phyloP scores from a whole-genome alignment of 2,113 vertebrate species.

The Toxotes jaculatrix region DNA sequence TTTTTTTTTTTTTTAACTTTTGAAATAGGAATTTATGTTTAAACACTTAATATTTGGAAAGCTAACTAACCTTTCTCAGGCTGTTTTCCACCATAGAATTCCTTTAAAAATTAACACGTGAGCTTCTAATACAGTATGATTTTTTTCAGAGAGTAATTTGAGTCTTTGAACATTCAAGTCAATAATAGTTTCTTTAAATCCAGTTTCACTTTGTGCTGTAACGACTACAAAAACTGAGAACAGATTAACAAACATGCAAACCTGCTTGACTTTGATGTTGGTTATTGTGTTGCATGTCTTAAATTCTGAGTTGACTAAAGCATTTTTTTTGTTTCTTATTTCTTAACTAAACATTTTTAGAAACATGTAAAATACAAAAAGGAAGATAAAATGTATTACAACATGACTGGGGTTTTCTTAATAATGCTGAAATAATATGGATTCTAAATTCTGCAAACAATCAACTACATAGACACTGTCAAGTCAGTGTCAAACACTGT shows the following conservation, averaged over 20 bases:
- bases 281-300: no score
- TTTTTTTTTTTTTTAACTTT: not conserved
- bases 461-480: not conserved
- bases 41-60: not conserved
- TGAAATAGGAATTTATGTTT: not conserved
- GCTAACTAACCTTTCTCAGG: not conserved
- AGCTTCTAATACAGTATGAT: not conserved
- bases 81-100: not conserved
- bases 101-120: not conserved
- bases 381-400: no score
- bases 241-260: no score
- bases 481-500: not conserved
- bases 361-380: no score
- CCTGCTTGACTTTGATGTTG: no score
- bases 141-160: not conserved
- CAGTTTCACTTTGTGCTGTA: no score
- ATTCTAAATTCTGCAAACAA: no score
- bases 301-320: no score
- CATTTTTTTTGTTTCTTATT: no score
- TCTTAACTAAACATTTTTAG: no score
- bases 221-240: not conserved
- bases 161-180: not conserved
- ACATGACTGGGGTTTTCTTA: no score
- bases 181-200: not conserved
- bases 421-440: not conserved